A percentile compares a stretch with the other conserved stretches of the same genome.
Evolutionary conservation across 2,797 vertebrate genomes (phyloP).

Genomic region (Myoxocephalus aenaeus): DNA sequence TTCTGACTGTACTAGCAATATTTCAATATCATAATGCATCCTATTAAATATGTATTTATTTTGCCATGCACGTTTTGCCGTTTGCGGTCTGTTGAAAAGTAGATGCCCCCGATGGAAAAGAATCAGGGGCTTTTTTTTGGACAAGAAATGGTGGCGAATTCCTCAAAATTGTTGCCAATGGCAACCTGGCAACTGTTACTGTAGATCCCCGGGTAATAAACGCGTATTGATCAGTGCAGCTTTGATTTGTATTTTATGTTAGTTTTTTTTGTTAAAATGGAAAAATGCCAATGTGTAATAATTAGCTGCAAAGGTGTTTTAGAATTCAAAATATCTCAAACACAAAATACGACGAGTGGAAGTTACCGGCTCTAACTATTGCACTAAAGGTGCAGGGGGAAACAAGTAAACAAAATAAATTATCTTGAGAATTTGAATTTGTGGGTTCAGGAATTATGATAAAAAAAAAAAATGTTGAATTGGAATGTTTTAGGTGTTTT

Average conservation of each 20-base stretch:
- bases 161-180: neutral
- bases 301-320: slow-evolving; percentile 9
- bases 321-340: slow-evolving; percentile 21
- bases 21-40: neutral
- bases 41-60: neutral
- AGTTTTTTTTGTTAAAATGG: neutral
- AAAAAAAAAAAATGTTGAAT: slow-evolving; percentile 23
- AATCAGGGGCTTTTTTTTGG: no score
- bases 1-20: neutral
- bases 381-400: slow-evolving; percentile 18
- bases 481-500: slow-evolving; percentile 20
- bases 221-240: neutral
- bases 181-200: neutral
- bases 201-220: no score
- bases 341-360: slow-evolving; percentile 23
- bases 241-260: neutral
- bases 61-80: no score
- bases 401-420: slow-evolving; percentile 38
- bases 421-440: slow-evolving; percentile 51
- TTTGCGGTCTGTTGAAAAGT: no score
- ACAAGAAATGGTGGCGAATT: no score
- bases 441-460: slow-evolving; percentile 17
- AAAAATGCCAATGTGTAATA: neutral
- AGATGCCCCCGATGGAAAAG: no score
- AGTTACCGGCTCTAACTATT: slow-evolving; percentile 28